Percentiles rank a stretch among this genome's conserved stretches.
phyloP scores from a whole-genome alignment of 1,140 invertebrate genomes.

The Cydia fagiglandana region DNA sequence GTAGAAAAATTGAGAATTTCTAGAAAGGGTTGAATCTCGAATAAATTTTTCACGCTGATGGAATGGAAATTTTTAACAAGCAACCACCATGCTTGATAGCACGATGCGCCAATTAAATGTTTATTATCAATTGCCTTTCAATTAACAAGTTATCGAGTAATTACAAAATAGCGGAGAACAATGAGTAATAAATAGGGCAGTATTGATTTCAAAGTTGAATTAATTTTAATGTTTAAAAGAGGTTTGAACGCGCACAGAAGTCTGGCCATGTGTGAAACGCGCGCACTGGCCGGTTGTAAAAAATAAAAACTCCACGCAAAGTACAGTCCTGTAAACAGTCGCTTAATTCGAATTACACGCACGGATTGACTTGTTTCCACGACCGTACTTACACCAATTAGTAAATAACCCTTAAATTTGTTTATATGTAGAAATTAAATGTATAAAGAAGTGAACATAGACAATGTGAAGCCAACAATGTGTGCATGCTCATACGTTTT shows the following conservation, averaged over 20 bases:
- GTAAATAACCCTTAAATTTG: conserved; percentile 69
- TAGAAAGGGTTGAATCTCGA: conserved; percentile 58
- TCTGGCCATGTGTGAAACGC: conserved; percentile 70
- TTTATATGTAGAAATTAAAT: conserved; percentile 61
- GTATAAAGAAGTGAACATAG: conserved; percentile 54
- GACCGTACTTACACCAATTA: conserved; percentile 73
- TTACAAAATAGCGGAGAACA: conserved; percentile 15
- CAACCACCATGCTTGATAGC: conserved; percentile 44
- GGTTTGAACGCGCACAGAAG: conserved; percentile 47
- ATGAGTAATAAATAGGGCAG: conserved; percentile 5
- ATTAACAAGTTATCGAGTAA: conserved; percentile 15
- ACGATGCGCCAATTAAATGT: conserved; percentile 64
- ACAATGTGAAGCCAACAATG: conserved; percentile 61
- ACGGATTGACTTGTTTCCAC: conserved; percentile 68
- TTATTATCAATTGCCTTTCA: conserved; percentile 38
- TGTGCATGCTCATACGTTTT: conserved; percentile 51
- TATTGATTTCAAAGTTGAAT: conserved; percentile 17
- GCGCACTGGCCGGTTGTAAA: conserved; percentile 57
- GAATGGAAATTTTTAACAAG: conserved; percentile 77
- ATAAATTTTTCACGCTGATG: conserved; percentile 60
- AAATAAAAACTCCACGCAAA: conserved; percentile 54
- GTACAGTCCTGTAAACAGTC: conserved; percentile 66
- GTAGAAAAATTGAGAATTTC: conserved; percentile 41
- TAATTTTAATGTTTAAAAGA: conserved; percentile 21
- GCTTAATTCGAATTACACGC: conserved; percentile 75